Base-by-base conservation (phyloP, 2,888 invertebrate genomes). In the Masnerella sp. region DNA sequence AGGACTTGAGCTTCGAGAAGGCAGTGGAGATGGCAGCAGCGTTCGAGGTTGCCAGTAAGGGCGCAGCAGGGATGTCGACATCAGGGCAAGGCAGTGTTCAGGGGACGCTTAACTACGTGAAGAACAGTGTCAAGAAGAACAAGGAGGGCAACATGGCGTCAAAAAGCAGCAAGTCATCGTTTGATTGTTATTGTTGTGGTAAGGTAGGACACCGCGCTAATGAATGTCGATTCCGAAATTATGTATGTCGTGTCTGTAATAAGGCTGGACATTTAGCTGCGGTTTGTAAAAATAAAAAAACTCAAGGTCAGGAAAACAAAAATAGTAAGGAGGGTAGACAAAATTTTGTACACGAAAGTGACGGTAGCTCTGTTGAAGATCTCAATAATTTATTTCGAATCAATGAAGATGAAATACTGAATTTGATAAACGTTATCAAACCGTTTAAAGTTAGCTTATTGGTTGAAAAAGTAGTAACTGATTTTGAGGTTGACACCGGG, bases 401-500 rank as follows among this genome's bases (percentile, higher is more conserved):
- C 8, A 49, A 58, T 18, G 17, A 59, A 11, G 22, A 43, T 43
- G 30, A 15, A n/a, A 12, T 17, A 11, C n/a, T 9, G 0, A n/a
- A n/a, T n/a, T 42, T 18, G 9, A 62, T 62, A 38, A 52, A 56
- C 20, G 47, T 62, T 36, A 69, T 61, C 4, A 58, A 62, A 20
- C 67, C 73, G 1, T 52, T 36, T 18, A 56, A 54, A 28, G 1
- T 58, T 0, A 14, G 58, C 22, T 3, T 74, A 4, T 11, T 36
- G 4, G 20, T 73, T 9, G 25, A 68, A 11, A 15, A 32, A n/a
- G 17, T 20, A 5, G 11, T 22, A 2, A 45, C 22, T 2, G 59
- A 47, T 15, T 74, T 74, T 51, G 58, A 74, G 36, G 28, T 74
- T 2, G 68, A 74, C 36, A 73, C 74, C 9, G 74, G 74, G 0